Percentiles rank a stretch among this genome's conserved stretches.
Evolutionary conservation across 2,888 invertebrate species (phyloP).

Genomic region (Opisthograptis luteolata): DNA sequence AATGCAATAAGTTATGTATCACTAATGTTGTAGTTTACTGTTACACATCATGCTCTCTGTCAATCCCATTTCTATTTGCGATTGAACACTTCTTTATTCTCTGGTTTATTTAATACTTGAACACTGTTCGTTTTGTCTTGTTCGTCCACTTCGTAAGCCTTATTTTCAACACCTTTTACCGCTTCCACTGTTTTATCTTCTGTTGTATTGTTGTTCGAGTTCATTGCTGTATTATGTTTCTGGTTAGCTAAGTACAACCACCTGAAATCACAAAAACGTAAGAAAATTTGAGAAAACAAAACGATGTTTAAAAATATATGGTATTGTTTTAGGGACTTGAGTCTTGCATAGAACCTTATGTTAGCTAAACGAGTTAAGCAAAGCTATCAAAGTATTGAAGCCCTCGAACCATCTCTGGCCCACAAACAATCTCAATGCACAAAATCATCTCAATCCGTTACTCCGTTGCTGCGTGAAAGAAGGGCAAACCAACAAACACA

Average conservation of each 20-base stretch:
- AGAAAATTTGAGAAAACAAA: no score
- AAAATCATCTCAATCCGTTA: no score
- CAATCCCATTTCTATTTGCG: constrained; percentile 72
- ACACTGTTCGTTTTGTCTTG: constrained; percentile 51
- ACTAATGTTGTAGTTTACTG: constrained; percentile 58
- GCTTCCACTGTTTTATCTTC: constrained; percentile 46
- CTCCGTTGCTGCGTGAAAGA: no score
- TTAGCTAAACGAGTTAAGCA: no score
- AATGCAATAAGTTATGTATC: neutral
- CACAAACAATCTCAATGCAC: no score
- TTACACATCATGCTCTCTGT: constrained; percentile 72
- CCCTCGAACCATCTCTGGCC: no score
- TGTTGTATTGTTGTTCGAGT: constrained; percentile 44
- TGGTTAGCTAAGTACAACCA: constrained; percentile 89
- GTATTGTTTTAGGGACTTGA: no score
- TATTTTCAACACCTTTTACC: constrained; percentile 67
- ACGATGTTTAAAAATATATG: no score
- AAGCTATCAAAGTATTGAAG: no score
- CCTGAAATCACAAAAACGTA: constrained; percentile 65
- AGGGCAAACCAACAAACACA: no score
- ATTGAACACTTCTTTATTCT: constrained; percentile 52
- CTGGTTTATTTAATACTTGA: constrained; percentile 36
- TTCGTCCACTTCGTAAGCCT: constrained; percentile 74
- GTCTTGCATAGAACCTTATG: no score
- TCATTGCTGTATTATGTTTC: constrained; percentile 67